Evolutionary conservation across 2,113 vertebrate species (phyloP).

Genomic region (Spilogale gracilis): DNA sequence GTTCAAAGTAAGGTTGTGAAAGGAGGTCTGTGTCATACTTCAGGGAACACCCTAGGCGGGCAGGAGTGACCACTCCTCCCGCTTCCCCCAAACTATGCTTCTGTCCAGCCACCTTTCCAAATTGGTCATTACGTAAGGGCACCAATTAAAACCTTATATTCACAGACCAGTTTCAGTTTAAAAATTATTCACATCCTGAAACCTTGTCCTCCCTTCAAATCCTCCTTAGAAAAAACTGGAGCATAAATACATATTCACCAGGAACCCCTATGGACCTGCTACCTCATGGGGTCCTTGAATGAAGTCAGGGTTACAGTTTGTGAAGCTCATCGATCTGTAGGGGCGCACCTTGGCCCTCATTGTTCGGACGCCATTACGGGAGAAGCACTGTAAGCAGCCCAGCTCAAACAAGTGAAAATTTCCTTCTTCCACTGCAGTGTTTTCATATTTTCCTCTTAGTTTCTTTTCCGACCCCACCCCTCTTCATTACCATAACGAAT

Average conservation of each 20-base stretch:
- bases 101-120: background rate
- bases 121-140: background rate
- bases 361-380: background rate
- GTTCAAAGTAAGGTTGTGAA: background rate
- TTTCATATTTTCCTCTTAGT: slow-evolving; percentile 31
- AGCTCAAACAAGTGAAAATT: slow-evolving; percentile 7
- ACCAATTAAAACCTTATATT: background rate
- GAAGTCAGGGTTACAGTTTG: background rate
- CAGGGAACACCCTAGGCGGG: background rate
- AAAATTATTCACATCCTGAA: slow-evolving; percentile 11
- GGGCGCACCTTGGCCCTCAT: background rate
- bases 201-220: background rate
- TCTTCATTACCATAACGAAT: background rate
- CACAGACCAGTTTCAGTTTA: background rate
- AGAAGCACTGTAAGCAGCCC: background rate
- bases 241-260: background rate
- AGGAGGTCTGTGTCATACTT: background rate
- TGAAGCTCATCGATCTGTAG: background rate
- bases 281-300: background rate
- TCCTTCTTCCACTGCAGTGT: background rate
- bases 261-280: background rate
- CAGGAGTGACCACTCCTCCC: background rate
- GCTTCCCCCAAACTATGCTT: background rate
- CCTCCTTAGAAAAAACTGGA: slow-evolving; percentile 10
- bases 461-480: background rate